Evolutionary conservation across 2,113 vertebrate species (phyloP), one percentile per base, ranked within the genome.

Genomic region (Brachyhypopomus occidentalis): DNA sequence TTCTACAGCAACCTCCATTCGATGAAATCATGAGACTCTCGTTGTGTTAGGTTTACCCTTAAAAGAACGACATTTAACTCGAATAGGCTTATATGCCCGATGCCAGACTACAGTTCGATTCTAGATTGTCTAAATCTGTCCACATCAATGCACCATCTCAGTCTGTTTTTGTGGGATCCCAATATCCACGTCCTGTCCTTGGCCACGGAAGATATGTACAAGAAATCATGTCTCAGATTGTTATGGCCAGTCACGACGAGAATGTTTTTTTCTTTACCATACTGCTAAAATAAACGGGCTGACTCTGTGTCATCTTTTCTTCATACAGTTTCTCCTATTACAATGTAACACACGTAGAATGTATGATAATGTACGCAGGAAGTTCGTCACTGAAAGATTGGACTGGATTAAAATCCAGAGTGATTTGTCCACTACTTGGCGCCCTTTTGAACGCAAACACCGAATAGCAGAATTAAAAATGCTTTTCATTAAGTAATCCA

Each of bases 351-450:
- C 69, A 59, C 82, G 78, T 82, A 79, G 84, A 83, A 87, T 73
- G 73, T 74, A 73, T 45, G 72, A 69, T 88, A 82, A 87, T 85
- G 84, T 86, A 84, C 88, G 85, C 91, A 92, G 93, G 92, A 94
- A 93, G 92, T 93, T 91, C 92, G 92, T 94, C 93, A 94, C 86
- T 69, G 63, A 16, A 60, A 7, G 86, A 90, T 89, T 88, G 88
- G 86, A 74, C 83, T 8, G 76, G 80, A 86, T 82, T 72, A 66
- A 69, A 77, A 58, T 63, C 76, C 72, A 78, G 27, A 22, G 23
- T 63, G 55, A 56, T 23, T 59, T 25, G 76, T 41, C 52, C 45
- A 19, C 52, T 74, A 36, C 52, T 66, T 38, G 75, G 72, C 48
- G 45, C 66, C 8, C n/a, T 6, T 14, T 22, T 41, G 30, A 67